A percentile compares a stretch with the other conserved stretches of the same genome.
phyloP scores from a whole-genome alignment of 2,797 vertebrate genomes.

The Basileuterus tristriatus region DNA sequence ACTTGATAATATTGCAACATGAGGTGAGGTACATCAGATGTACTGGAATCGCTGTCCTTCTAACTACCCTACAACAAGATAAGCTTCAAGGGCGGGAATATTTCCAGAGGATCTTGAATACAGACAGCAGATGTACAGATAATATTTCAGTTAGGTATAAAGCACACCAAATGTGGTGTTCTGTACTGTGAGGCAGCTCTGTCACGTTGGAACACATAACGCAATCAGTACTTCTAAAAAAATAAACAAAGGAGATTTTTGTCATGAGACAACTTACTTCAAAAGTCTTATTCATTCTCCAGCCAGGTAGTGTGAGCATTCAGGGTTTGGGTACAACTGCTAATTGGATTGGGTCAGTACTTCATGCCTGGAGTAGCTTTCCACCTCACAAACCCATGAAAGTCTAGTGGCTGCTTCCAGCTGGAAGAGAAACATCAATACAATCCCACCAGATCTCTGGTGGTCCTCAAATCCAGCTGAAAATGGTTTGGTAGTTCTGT shows the following conservation, averaged over 20 bases:
- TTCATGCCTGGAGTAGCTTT: background rate
- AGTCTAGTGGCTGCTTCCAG: background rate
- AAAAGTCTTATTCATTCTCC: background rate
- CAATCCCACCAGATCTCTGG: background rate
- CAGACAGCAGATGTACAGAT: conserved; percentile 30
- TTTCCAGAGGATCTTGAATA: conserved; percentile 36
- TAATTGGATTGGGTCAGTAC: background rate
- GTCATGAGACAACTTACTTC: background rate
- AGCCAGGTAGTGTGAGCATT: background rate
- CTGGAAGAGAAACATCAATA: background rate
- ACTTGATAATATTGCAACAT: conserved; percentile 57
- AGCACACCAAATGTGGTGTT: background rate
- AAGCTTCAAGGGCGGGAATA: conserved; percentile 57
- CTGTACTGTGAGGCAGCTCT: background rate
- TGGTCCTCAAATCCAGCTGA: background rate
- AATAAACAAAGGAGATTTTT: background rate
- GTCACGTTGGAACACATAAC: background rate
- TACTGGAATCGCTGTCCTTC: conserved; percentile 48
- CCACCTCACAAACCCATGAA: rapidly evolving
- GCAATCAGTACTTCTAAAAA: background rate
- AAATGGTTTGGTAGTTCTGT: background rate
- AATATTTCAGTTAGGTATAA: background rate
- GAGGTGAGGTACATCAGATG: background rate
- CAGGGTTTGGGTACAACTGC: background rate
- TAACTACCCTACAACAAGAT: conserved; percentile 63